phyloP scores from a whole-genome alignment of 2,113 vertebrate genomes.

The Bujurquina vittata region DNA sequence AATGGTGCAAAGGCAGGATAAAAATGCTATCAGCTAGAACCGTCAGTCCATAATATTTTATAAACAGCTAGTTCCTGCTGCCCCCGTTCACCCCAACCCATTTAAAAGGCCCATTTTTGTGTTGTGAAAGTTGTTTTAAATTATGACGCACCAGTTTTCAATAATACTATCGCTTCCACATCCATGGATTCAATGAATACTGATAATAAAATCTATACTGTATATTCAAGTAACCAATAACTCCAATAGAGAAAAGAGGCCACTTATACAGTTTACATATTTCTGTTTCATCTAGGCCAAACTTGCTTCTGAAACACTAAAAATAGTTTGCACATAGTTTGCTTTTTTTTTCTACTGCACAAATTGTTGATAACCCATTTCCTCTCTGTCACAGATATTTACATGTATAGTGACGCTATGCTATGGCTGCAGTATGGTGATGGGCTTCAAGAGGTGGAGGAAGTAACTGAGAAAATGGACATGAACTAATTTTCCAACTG shows the following conservation, averaged over 20 bases:
- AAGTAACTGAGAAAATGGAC: constrained; percentile 44
- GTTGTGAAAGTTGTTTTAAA: background rate
- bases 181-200: background rate
- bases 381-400: constrained; percentile 73
- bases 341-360: background rate
- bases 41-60: background rate
- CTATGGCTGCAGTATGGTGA: constrained; percentile 81
- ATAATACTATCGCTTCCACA: background rate
- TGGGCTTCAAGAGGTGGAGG: constrained; percentile 83
- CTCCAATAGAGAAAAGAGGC: too few relatives aligned
- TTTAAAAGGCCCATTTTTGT: too few relatives aligned
- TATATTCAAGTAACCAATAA: too few relatives aligned
- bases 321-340: background rate
- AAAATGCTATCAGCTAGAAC: background rate
- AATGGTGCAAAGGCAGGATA: background rate
- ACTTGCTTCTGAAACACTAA: background rate
- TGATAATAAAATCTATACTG: too few relatives aligned
- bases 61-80: background rate
- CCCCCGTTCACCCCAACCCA: background rate
- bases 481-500: constrained; percentile 2
- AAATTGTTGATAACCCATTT: background rate
- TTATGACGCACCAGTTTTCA: background rate
- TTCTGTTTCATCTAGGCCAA: too few relatives aligned
- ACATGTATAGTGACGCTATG: constrained; percentile 77
- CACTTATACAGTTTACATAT: too few relatives aligned